Conservation (phyloP, 2,888 invertebrate genomes). For the Athetis lepigone region DNA sequence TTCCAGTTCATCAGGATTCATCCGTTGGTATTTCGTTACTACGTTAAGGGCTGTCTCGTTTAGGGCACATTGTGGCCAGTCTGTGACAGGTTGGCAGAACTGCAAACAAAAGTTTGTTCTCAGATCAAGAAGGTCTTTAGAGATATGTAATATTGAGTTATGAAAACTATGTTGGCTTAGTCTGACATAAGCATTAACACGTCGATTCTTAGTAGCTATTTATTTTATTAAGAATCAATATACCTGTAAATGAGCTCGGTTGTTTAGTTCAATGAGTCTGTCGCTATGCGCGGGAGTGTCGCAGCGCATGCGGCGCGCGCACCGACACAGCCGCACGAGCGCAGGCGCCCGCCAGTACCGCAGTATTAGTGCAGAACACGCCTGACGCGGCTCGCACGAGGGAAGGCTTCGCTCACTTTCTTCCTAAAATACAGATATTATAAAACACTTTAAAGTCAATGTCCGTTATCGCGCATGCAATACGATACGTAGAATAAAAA, state of each 20-base stretch:
- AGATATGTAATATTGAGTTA: not conserved
- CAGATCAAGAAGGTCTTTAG: not conserved
- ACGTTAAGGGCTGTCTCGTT: slow-evolving; percentile 81
- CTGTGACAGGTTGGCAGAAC: slow-evolving; percentile 87
- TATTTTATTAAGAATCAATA: not conserved
- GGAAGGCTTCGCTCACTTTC: slow-evolving; percentile 91
- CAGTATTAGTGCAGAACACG: slow-evolving; percentile 89
- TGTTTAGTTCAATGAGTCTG: slow-evolving; percentile 87
- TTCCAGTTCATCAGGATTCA: slow-evolving; percentile 84
- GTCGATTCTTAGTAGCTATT: too few species aligned
- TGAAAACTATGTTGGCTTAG: too few species aligned
- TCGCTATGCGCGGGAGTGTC: slow-evolving; percentile 67
- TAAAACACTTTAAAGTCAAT: too few species aligned
- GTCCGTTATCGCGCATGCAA: too few species aligned
- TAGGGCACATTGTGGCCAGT: slow-evolving; percentile 79
- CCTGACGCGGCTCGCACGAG: slow-evolving; percentile 84
- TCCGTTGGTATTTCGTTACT: slow-evolving; percentile 71
- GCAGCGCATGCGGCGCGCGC: slow-evolving; percentile 87
- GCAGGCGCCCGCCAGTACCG: slow-evolving; percentile 91
- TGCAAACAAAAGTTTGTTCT: slow-evolving; percentile 66
- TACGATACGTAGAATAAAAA: too few species aligned
- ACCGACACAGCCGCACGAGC: slow-evolving; percentile 91
- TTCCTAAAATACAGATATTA: slow-evolving; percentile 77
- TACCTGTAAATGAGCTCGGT: slow-evolving; percentile 91
- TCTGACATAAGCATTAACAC: too few species aligned